Evolutionary conservation across 1,140 invertebrate species (phyloP).

Genomic region (Caenorhabditis inopinata): DNA sequence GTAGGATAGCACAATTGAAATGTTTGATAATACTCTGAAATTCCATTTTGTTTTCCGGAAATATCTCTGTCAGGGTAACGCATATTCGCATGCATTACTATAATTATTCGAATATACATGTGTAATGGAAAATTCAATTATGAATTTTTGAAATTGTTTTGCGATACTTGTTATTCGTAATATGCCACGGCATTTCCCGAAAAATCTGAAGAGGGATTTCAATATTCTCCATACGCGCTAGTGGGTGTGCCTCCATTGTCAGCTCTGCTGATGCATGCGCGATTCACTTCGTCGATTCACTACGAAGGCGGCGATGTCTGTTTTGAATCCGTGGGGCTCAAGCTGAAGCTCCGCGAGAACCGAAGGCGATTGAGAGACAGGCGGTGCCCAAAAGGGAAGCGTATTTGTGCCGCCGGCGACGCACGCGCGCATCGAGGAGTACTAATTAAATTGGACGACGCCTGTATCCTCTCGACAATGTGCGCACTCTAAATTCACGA

Average conservation of each 20-base stretch:
- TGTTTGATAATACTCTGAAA: too few species aligned
- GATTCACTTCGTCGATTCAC: conserved; percentile 20
- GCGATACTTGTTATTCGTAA: too few species aligned
- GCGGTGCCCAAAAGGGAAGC: conserved; percentile 9
- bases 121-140: too few species aligned
- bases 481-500: conserved; percentile 26
- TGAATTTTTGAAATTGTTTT: too few species aligned
- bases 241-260: conserved; percentile 2
- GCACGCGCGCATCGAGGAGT: conserved; percentile 26
- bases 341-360: conserved; percentile 29
- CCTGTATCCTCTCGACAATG: conserved; percentile 30
- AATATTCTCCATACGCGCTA: conserved; percentile 3
- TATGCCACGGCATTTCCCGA: neutral
- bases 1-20: too few species aligned
- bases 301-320: neutral
- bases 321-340: conserved; percentile 22
- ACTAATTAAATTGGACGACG: conserved; percentile 33
- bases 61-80: too few species aligned
- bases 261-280: conserved; percentile 29
- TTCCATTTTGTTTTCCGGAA: too few species aligned
- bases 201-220: conserved; percentile 9
- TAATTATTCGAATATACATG: too few species aligned
- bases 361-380: neutral
- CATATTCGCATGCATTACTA: too few species aligned
- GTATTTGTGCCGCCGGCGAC: neutral